phyloP scores from a whole-genome alignment of 1,140 invertebrate genomes.

The Caenorhabditis tropicalis region DNA sequence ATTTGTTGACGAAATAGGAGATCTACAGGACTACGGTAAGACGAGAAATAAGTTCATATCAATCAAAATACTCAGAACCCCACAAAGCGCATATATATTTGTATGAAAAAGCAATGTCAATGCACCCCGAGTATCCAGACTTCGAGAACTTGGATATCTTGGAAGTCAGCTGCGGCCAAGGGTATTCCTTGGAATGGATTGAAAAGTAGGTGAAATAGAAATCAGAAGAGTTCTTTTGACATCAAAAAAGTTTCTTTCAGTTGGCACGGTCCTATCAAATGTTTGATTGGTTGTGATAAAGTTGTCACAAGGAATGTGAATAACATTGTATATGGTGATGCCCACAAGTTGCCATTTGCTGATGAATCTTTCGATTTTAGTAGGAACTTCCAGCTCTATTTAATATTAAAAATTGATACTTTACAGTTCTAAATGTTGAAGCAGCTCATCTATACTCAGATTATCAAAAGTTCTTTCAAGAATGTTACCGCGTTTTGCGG shows the following conservation, averaged over 20 bases:
- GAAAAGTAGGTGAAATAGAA: neutral
- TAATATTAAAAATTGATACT: neutral
- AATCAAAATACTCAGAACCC: neutral
- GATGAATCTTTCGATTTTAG: conserved; percentile 15
- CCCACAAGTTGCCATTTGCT: neutral
- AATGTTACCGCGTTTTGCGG: conserved; percentile 19
- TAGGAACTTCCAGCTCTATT: neutral
- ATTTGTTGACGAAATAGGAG: neutral
- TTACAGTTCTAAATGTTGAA: conserved; percentile 49
- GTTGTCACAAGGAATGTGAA: conserved; percentile 2
- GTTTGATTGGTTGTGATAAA: conserved; percentile 20
- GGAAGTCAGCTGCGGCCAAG: conserved; percentile 46
- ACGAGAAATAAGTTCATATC: too few relatives aligned
- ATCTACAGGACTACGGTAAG: conserved; percentile 1
- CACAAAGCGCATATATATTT: conserved; percentile 1
- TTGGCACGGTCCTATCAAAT: neutral
- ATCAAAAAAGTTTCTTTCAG: neutral
- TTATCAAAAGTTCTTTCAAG: conserved; percentile 37
- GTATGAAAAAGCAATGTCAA: conserved; percentile 35
- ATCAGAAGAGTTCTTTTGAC: too few relatives aligned
- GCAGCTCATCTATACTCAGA: conserved; percentile 42
- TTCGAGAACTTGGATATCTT: neutral
- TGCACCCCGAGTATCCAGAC: conserved; percentile 27
- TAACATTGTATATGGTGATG: conserved; percentile 32
- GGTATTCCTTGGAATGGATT: conserved; percentile 37